Conservation (phyloP, 2,113 vertebrate genomes). For the Hiodon alosoides region DNA sequence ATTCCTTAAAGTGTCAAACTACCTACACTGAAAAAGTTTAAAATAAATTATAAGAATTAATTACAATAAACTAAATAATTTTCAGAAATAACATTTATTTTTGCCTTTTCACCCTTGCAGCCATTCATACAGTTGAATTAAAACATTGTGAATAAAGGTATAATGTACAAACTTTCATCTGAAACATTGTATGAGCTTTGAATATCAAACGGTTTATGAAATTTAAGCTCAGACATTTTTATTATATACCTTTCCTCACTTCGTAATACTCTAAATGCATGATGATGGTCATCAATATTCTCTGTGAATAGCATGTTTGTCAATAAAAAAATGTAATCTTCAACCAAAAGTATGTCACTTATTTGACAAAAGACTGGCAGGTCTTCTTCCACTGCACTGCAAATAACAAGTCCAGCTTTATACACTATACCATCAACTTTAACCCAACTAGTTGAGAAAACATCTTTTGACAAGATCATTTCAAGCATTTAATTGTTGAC, state of each 20-base stretch:
- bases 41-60: no score
- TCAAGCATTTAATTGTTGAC: constrained; percentile 20
- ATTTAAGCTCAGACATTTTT: constrained; percentile 24
- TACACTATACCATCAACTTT: constrained; percentile 27
- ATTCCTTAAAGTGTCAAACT: no score
- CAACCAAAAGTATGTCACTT: constrained; percentile 7
- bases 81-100: neutral
- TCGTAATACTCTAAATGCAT: constrained; percentile 21
- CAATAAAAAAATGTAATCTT: neutral
- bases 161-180: no score
- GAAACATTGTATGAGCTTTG: no score
- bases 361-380: constrained; percentile 25
- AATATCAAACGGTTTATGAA: neutral
- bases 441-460: constrained; percentile 27
- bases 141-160: no score
- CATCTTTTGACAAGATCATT: constrained; percentile 15
- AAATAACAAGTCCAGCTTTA: constrained; percentile 22
- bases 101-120: no score
- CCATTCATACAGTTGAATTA: no score
- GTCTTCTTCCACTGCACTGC: constrained; percentile 13
- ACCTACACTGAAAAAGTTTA: no score
- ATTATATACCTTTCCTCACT: constrained; percentile 17
- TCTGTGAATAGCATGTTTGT: neutral
- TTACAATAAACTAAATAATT: no score
- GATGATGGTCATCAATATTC: constrained; percentile 21